phyloP scores from a whole-genome alignment of 2,797 vertebrate species.

The Crypturellus tataupa region DNA sequence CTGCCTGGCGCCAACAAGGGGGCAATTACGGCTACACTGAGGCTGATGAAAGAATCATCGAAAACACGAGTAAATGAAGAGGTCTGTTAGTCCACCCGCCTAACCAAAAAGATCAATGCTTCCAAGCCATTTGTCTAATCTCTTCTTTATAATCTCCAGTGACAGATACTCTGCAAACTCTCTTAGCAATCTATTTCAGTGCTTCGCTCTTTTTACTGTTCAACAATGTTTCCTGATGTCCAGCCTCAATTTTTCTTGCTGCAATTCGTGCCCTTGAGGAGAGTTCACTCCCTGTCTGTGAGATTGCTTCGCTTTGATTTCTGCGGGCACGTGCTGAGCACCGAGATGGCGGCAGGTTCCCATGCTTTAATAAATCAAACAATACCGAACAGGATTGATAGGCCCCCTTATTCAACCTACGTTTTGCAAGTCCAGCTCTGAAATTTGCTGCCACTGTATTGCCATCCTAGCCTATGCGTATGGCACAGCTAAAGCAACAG shows the following conservation, averaged over 20 bases:
- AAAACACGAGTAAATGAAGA: conserved; percentile 20
- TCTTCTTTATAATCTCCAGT: conserved; percentile 35
- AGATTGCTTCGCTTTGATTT: conserved; percentile 56
- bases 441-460: not conserved
- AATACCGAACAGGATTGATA: conserved; percentile 10
- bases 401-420: not conserved
- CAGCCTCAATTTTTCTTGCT: conserved; percentile 59
- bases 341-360: not conserved
- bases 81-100: not conserved
- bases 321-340: conserved; percentile 14
- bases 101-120: conserved; percentile 23
- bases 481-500: not conserved
- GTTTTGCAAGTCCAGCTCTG: conserved; percentile 2
- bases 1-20: fast-evolving
- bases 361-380: conserved; percentile 47
- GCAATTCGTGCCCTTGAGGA: conserved; percentile 28
- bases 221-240: conserved; percentile 42
- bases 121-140: conserved; percentile 63
- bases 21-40: not conserved
- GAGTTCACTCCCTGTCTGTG: conserved; percentile 35
- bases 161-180: conserved; percentile 60
- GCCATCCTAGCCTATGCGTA: not conserved
- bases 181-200: conserved; percentile 56
- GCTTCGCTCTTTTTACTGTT: conserved; percentile 60
- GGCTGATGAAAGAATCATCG: not conserved